Evolutionary conservation across 2,888 invertebrate species (phyloP), one percentile per base, ranked within the genome.

Genomic region (Sminthurinus aureus): DNA sequence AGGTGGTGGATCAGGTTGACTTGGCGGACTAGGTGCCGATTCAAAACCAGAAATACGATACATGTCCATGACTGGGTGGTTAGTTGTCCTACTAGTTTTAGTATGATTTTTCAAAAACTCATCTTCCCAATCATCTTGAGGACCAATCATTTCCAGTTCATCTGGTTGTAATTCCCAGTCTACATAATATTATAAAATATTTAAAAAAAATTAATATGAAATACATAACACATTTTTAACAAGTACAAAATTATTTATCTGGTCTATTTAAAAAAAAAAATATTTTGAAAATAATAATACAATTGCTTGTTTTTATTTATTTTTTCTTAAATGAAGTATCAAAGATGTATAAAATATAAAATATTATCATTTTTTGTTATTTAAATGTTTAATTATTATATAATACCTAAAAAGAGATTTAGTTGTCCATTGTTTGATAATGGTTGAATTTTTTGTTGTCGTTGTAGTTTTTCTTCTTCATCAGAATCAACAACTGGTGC

Each of bases 91-190:
- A 18, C 38, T 38, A 18, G 13, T 0, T 81, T 73, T 86, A 82
- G 67, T 81, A 51, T 58, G 78, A 38, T 38, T 38, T 38, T 38
- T 38, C 38, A 73, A 15, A 18, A 85, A 38, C 15, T 83, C 86
- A 38, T 87, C 87, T 20, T 86, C 87, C 85, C 84, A 86, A 79
- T 87, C 87, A 74, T 84, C 84, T 75, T 87, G 86, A 74, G 85
- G 83, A 64, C 86, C 83, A 6, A 66, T 67, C 67, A 85, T 84
- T 83, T 87, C 88, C n/a, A 88, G 75, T 52, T 88, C 88, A 66
- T 88, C 88, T 69, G 87, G 86, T 20, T 87, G 87, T 50, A 88
- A 77, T 52, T 88, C 88, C 88, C 88, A 88, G 83, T 88, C 88
- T 88, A 66, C n/a, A n/a, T n/a, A n/a, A n/a, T n/a, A n/a, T n/a